Conservation (phyloP, 2,888 invertebrate species). For the Corythucha ciliata region DNA sequence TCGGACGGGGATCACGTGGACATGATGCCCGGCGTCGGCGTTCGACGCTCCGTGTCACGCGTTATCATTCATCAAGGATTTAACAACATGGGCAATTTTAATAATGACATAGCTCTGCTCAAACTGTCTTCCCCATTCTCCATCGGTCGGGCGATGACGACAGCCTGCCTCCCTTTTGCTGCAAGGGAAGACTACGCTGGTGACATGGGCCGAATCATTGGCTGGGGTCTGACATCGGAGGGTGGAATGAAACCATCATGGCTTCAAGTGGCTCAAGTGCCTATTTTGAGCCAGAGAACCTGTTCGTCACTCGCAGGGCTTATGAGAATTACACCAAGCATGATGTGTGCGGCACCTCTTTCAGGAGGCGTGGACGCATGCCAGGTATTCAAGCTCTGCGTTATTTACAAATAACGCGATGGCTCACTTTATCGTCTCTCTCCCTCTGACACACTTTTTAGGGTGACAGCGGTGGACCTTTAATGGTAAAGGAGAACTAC, state of each 20-base stretch:
- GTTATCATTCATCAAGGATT: slow-evolving; percentile 37
- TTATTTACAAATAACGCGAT: neutral
- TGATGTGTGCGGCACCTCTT: slow-evolving; percentile 45
- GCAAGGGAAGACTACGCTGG: no score
- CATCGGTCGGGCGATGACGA: slow-evolving; percentile 44
- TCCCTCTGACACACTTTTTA: slow-evolving; percentile 40
- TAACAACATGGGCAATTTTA: slow-evolving; percentile 33
- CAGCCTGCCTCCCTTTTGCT: slow-evolving; percentile 48
- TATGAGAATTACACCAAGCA: slow-evolving; percentile 60
- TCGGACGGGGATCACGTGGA: slow-evolving; percentile 35
- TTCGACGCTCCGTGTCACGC: slow-evolving; percentile 25
- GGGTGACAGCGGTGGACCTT: slow-evolving; percentile 72
- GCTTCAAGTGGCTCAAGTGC: slow-evolving; percentile 73
- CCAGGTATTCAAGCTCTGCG: slow-evolving; percentile 9
- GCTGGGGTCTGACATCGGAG: slow-evolving; percentile 76
- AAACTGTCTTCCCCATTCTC: slow-evolving; percentile 43
- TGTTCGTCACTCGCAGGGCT: slow-evolving; percentile 47
- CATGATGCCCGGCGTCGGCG: slow-evolving; percentile 29
- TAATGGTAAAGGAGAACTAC: slow-evolving; percentile 49
- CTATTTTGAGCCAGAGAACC: slow-evolving; percentile 64
- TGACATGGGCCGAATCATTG: slow-evolving; percentile 60
- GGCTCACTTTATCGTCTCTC: neutral
- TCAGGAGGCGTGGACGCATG: slow-evolving; percentile 29
- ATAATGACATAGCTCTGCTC: slow-evolving; percentile 50
- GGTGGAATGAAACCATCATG: slow-evolving; percentile 67